Percentiles rank a stretch among this genome's conserved stretches.
phyloP scores from a whole-genome alignment of 1,140 invertebrate genomes.

The Zaprionus camerounensis region DNA sequence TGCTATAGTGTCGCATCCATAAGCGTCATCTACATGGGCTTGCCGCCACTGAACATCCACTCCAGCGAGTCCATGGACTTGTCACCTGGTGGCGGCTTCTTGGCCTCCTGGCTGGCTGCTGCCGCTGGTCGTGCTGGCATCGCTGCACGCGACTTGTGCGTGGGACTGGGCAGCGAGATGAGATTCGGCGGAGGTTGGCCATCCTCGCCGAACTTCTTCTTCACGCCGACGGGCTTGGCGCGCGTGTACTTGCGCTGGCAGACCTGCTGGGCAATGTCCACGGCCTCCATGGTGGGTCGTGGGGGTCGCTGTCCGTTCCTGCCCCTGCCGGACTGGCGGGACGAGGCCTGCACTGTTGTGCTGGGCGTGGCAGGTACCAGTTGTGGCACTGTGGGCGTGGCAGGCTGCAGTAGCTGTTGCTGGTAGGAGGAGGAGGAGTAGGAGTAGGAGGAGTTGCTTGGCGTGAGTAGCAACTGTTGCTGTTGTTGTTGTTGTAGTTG shows the following conservation, averaged over 20 bases:
- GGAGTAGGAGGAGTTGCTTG: no score
- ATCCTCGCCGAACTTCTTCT: neutral
- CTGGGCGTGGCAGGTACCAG: no score
- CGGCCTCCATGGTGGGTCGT: neutral
- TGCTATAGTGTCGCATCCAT: neutral
- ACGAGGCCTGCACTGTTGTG: neutral
- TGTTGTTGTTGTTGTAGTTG: neutral
- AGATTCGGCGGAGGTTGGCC: neutral
- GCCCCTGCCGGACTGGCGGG: neutral
- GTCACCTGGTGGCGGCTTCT: neutral
- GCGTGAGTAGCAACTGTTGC: neutral
- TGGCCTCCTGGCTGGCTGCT: neutral
- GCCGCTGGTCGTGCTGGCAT: neutral
- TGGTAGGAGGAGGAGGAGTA: no score
- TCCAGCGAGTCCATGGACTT: constrained; percentile 4
- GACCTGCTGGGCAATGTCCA: neutral
- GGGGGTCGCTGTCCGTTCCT: neutral
- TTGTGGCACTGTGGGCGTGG: no score
- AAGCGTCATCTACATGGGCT: neutral
- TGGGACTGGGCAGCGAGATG: constrained; percentile 1
- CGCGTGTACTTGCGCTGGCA: constrained; percentile 13
- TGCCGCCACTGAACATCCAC: neutral
- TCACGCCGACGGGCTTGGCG: neutral
- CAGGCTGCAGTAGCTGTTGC: no score
- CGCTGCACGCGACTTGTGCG: neutral